These are phyloP conservation scores for Muschampia plurimacula DNA, from an alignment of 2,888 invertebrate genomes.

Conservation along the genomic window DNA sequence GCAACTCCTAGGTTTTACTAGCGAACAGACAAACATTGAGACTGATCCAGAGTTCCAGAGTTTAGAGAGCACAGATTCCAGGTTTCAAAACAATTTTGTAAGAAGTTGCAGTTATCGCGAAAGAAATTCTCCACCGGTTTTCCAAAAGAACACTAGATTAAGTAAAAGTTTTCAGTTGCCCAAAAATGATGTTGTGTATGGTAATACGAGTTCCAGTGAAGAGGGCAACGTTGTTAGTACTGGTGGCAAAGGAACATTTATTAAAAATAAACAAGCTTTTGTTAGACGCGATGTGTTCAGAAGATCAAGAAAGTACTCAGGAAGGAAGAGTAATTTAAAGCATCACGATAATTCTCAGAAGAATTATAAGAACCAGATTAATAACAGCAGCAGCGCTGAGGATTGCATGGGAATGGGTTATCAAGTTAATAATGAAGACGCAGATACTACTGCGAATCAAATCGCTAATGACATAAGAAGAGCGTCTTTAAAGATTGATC, in stretches of 20 bases:
- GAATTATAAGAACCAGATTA: slow-evolving; percentile 65
- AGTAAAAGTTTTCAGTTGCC: slow-evolving; percentile 83
- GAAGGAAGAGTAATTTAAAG: slow-evolving; percentile 75
- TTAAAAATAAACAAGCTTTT: slow-evolving; percentile 86
- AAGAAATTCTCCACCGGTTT: slow-evolving; percentile 79
- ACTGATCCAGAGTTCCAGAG: slow-evolving; percentile 84
- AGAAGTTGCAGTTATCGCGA: slow-evolving; percentile 82
- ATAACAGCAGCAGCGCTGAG: slow-evolving; percentile 79
- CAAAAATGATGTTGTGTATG: slow-evolving; percentile 75
- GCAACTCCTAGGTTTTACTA: slow-evolving; percentile 80
- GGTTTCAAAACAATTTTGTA: slow-evolving; percentile 79
- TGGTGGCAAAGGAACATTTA: slow-evolving; percentile 82
- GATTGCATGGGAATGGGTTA: slow-evolving; percentile 80
- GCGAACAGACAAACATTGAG: slow-evolving; percentile 83
- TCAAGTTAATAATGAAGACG: slow-evolving; percentile 83
- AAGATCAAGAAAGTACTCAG: slow-evolving; percentile 81
- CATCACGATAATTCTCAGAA: slow-evolving; percentile 69
- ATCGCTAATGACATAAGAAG: slow-evolving; percentile 84
- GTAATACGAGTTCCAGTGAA: slow-evolving; percentile 82
- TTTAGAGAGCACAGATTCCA: slow-evolving; percentile 81
- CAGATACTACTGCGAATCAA: slow-evolving; percentile 83
- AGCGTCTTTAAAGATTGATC: slow-evolving; percentile 85
- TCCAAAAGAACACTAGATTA: slow-evolving; percentile 82
- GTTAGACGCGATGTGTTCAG: slow-evolving; percentile 80
- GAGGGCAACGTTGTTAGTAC: slow-evolving; percentile 75